These are phyloP conservation scores for Varanus salvator DNA, from an alignment of 2,113 vertebrate genomes.

Conservation along the genomic window DNA sequence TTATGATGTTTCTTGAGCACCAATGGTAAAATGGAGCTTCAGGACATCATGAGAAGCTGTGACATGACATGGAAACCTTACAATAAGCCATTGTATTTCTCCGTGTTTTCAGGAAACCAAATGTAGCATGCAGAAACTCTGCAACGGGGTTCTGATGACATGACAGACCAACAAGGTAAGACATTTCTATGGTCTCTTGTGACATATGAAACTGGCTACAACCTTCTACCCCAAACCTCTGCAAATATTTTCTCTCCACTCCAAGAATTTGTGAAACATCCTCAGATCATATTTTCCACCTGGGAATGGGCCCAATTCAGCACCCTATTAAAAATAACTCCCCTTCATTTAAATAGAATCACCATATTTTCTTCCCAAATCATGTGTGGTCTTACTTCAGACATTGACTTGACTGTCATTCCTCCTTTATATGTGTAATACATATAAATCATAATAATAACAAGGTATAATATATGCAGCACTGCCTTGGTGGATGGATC, in stretches of 20 bases:
- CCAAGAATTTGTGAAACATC: background rate
- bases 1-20: no score
- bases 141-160: no score
- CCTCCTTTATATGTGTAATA: background rate
- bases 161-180: no score
- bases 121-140: no score
- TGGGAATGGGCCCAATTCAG: background rate
- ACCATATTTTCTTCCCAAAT: background rate
- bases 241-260: background rate
- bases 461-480: background rate
- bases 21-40: no score
- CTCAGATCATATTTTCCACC: background rate
- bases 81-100: no score
- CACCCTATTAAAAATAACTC: background rate
- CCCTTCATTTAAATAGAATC: background rate
- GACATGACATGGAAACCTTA: no score
- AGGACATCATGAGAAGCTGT: no score
- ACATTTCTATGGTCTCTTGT: no score
- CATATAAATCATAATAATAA: background rate
- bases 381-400: background rate
- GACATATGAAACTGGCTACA: no score
- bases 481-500: background rate
- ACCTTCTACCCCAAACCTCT: background rate
- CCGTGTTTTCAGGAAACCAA: no score
- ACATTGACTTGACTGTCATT: accelerated